Conservation (phyloP, 2,888 invertebrate genomes). For the Acanthosepion lycidas region DNA sequence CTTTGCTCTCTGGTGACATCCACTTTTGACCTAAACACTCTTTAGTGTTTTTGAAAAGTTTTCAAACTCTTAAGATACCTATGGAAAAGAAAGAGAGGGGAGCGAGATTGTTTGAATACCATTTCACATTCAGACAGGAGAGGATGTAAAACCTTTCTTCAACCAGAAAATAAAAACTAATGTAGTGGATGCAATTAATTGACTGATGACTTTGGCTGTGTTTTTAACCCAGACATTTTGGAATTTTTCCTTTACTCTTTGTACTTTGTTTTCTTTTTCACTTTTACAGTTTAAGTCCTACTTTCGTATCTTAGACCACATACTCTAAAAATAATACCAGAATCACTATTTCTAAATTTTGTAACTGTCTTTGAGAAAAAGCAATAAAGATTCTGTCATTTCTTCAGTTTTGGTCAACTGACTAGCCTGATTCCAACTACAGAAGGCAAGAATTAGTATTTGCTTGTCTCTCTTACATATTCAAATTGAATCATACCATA, state of each 20-base stretch:
- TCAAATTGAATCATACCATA: not conserved
- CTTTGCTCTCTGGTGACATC: too few relatives aligned
- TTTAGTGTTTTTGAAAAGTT: too few relatives aligned
- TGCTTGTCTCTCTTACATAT: not conserved
- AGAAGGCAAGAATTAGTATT: not conserved
- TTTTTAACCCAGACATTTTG: not conserved
- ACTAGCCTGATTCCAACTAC: not conserved
- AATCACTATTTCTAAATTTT: not conserved
- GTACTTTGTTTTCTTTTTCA: not conserved
- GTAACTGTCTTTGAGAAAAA: not conserved
- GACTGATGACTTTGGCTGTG: not conserved
- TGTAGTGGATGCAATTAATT: not conserved
- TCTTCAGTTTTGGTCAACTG: not conserved
- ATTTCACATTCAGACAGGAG: too few relatives aligned
- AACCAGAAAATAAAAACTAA: not conserved
- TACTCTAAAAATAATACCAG: not conserved
- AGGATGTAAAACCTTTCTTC: not conserved
- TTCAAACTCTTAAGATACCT: too few relatives aligned
- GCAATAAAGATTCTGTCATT: not conserved
- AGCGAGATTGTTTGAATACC: too few relatives aligned
- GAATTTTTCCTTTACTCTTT: not conserved
- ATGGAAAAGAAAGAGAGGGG: too few relatives aligned
- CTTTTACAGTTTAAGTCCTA: not conserved
- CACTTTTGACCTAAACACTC: too few relatives aligned
- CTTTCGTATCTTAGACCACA: not conserved